Base-by-base conservation (phyloP, 2,113 vertebrate genomes). In the Rhabdornis inornatus region DNA sequence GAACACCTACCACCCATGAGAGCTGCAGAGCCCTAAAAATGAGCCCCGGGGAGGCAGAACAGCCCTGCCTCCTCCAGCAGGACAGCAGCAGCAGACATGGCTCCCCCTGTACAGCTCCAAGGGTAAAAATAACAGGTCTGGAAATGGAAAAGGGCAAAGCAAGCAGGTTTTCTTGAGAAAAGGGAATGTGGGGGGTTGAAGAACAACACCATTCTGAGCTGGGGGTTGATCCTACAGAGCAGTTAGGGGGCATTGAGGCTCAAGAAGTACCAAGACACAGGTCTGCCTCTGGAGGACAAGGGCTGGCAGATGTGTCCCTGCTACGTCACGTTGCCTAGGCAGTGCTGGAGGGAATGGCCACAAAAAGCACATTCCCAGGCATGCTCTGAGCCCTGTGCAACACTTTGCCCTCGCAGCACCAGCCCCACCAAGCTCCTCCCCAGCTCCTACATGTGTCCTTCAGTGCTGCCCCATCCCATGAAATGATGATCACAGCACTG, bases 121-220 rank as follows among this genome's bases (percentile, higher is more conserved):
- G 69, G 33, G 78, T 81, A 87, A 94, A 95, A 93, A 83, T 66
- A 90, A n/a, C 47, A n/a, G 2, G 28, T 56, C 65, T 93, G 79
- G 76, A 87, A 87, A 92, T 31, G 56, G 44, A 71, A 92, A 84
- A 92, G 23, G 42, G 37, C 52, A 94, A 87, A 95, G 52, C 50
- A 65, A 81, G 55, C 24, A 71, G 23, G 56, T 65, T 86, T 92
- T 49, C 66, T 65, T 1, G 0, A 61, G 69, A 50, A 66, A 40
- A 60, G 21, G 15, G 21, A 85, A 61, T 30, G 31, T 61, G 47
- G 7, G 4, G 24, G 15, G 3, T 90, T 90, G 35, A 90, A 18
- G 27, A 68, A n/a, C 28, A 83, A 23, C 5, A 33, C 27, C 42
- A 16, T 33, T 30, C 42, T 10, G 37, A 93, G 18, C 28, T 6